A percentile compares a stretch with the other conserved stretches of the same genome.
Evolutionary conservation across 2,113 vertebrate genomes (phyloP).

Genomic region (Hipposideros armiger): DNA sequence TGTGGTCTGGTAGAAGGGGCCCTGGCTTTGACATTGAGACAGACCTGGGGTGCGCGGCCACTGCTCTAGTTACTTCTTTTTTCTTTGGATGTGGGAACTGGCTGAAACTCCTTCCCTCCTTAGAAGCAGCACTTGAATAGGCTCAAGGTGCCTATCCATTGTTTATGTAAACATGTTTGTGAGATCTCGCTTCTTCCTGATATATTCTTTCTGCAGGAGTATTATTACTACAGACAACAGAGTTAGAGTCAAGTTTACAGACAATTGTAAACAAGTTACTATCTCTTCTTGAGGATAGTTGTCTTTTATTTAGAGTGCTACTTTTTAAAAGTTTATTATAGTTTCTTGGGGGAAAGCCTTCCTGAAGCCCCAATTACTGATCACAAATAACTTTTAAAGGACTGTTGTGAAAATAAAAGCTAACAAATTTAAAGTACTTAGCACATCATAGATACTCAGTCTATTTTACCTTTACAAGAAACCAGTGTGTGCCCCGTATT

Average conservation of each 20-base stretch:
- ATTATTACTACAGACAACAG: not conserved
- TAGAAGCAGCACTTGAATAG: not conserved
- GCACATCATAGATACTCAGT: not conserved
- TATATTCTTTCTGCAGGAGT: not conserved
- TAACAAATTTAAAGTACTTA: constrained; percentile 47
- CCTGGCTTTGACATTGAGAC: not conserved
- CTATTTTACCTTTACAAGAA: not conserved
- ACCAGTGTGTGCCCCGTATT: not conserved
- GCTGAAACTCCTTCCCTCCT: not conserved
- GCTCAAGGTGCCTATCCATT: not conserved
- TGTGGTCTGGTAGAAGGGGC: not conserved
- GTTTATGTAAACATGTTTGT: not conserved
- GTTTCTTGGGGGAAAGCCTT: not conserved
- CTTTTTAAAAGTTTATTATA: constrained; percentile 13
- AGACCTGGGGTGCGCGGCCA: not conserved
- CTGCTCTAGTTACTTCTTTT: not conserved
- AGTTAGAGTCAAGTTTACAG: not conserved
- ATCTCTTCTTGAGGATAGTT: not conserved
- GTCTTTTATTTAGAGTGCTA: constrained; percentile 1
- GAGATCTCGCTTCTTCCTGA: not conserved
- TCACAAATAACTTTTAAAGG: constrained; percentile 26
- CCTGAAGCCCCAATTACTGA: not conserved
- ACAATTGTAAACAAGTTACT: not conserved
- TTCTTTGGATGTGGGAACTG: not conserved
- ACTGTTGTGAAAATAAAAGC: constrained; percentile 6